phyloP scores from a whole-genome alignment of 1,140 invertebrate species.

The Heliconius eleuchia region DNA sequence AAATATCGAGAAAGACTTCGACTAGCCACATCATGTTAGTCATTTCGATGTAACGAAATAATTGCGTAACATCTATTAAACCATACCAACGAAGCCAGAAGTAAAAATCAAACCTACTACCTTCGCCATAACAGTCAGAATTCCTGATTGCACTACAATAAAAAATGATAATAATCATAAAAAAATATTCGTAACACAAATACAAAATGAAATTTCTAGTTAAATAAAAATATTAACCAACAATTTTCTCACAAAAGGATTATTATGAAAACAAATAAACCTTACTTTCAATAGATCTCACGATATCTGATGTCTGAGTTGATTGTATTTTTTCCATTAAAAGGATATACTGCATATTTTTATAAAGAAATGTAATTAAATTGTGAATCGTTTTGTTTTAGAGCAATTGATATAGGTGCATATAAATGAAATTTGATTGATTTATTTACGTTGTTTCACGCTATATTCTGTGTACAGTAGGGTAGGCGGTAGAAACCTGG shows the following conservation, averaged over 20 bases:
- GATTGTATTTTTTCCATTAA: constrained; percentile 18
- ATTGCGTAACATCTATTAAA: too few relatives aligned
- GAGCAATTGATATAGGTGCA: neutral
- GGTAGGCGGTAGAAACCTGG: neutral
- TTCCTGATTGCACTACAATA: too few relatives aligned
- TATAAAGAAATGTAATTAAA: constrained; percentile 12
- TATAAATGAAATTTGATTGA: neutral
- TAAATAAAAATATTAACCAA: neutral
- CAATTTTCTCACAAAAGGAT: neutral
- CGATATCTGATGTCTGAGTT: neutral
- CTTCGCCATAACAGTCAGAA: too few relatives aligned
- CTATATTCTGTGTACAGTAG: neutral
- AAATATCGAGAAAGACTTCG: too few relatives aligned
- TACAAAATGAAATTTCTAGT: too few relatives aligned
- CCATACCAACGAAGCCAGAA: too few relatives aligned
- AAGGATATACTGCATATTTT: constrained; percentile 12
- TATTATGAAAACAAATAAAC: neutral
- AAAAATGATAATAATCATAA: too few relatives aligned
- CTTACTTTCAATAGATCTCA: constrained; percentile 13
- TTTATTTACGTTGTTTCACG: neutral
- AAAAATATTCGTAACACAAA: too few relatives aligned
- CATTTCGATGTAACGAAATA: too few relatives aligned
- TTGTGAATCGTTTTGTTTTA: neutral
- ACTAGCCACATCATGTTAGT: too few relatives aligned
- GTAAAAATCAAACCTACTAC: too few relatives aligned